A percentile compares a stretch with the other conserved stretches of the same genome.
Evolutionary conservation across 2,888 invertebrate genomes (phyloP).

Genomic region (Ischnus inquisitorius): DNA sequence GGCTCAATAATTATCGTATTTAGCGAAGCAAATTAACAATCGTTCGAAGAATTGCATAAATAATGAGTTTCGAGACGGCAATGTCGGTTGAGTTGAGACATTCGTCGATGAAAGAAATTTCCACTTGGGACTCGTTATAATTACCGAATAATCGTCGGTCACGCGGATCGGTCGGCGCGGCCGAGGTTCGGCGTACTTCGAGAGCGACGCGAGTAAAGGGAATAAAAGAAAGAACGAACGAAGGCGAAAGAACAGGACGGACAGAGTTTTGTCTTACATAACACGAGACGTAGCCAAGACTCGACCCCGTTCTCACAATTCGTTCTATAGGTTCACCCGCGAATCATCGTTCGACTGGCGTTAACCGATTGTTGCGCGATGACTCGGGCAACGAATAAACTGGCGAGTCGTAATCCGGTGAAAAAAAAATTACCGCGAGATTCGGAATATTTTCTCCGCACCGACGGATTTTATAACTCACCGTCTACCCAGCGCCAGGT

Average conservation of each 20-base stretch:
- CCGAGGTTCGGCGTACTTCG: slow-evolving; percentile 59
- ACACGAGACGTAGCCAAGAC: slow-evolving; percentile 56
- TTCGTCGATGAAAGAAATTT: slow-evolving; percentile 31
- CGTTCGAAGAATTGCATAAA: background rate
- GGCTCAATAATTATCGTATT: background rate
- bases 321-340: slow-evolving; percentile 48
- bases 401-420: slow-evolving; percentile 11
- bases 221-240: slow-evolving; percentile 24
- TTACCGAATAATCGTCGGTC: slow-evolving; percentile 73
- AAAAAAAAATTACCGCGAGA: slow-evolving; percentile 36
- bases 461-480: slow-evolving; percentile 82
- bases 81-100: slow-evolving; percentile 19
- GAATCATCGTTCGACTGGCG: slow-evolving; percentile 59
- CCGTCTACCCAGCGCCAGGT: slow-evolving; percentile 97
- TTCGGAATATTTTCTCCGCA: slow-evolving; percentile 42
- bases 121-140: slow-evolving; percentile 67
- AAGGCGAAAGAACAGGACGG: slow-evolving; percentile 29
- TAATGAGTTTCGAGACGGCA: background rate
- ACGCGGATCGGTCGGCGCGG: slow-evolving; percentile 69
- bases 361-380: slow-evolving; percentile 26
- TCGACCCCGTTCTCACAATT: slow-evolving; percentile 79
- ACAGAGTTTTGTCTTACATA: slow-evolving; percentile 61
- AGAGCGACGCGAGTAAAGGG: background rate
- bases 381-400: background rate
- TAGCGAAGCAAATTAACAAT: background rate